A percentile compares a stretch with the other conserved stretches of the same genome.
phyloP scores from a whole-genome alignment of 2,888 invertebrate species.

The Steinernema carpocapsae region DNA sequence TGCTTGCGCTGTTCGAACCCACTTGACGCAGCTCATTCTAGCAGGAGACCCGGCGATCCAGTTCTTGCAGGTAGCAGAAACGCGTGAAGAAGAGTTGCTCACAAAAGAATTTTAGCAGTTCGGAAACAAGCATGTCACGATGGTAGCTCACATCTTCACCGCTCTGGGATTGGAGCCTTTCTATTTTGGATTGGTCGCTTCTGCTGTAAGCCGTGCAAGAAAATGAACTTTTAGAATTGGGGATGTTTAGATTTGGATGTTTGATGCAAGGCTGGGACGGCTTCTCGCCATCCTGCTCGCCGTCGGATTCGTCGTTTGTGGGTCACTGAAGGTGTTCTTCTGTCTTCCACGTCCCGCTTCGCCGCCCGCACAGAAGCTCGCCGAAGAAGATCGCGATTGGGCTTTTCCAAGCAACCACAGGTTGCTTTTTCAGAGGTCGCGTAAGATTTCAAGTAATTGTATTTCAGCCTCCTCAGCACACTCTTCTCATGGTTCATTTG shows the following conservation, averaged over 20 bases:
- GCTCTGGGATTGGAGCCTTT: constrained; percentile 47
- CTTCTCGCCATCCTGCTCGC: constrained; percentile 45
- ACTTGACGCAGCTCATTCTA: constrained; percentile 48
- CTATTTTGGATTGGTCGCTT: constrained; percentile 45
- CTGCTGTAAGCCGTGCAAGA: neutral
- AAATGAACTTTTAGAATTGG: neutral
- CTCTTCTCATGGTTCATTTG: constrained; percentile 52
- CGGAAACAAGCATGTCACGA: constrained; percentile 38
- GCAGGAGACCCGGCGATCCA: constrained; percentile 49
- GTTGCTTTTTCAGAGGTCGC: too few relatives aligned
- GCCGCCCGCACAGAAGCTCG: constrained; percentile 44
- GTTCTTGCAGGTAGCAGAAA: constrained; percentile 49
- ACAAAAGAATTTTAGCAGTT: constrained; percentile 39
- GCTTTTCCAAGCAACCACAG: constrained; percentile 52
- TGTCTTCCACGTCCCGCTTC: constrained; percentile 49
- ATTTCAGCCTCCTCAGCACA: constrained; percentile 47
- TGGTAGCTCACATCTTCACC: constrained; percentile 44
- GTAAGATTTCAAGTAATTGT: too few relatives aligned
- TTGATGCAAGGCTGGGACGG: constrained; percentile 46
- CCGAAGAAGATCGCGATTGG: constrained; percentile 48
- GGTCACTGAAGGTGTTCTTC: constrained; percentile 43
- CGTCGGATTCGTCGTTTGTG: constrained; percentile 45
- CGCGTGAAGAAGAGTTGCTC: too few relatives aligned
- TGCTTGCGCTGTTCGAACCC: constrained; percentile 46
- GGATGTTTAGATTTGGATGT: constrained; percentile 44